phyloP scores from a whole-genome alignment of 2,888 invertebrate genomes.

The Stictocephala bisonia region DNA sequence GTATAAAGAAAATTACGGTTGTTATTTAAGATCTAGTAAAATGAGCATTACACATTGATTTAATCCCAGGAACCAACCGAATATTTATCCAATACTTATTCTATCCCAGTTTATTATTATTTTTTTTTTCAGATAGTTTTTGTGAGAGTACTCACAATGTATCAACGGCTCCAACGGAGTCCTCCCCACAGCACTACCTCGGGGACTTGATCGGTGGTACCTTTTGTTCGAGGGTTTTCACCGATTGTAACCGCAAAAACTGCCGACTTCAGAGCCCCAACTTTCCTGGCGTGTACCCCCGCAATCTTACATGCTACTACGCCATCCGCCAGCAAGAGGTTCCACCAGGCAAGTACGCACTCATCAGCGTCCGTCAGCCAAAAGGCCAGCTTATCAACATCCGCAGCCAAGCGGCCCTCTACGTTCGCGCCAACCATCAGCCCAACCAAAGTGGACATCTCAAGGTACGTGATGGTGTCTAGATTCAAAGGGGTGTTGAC shows the following conservation, averaged over 20 bases:
- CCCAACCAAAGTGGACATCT: constrained; percentile 67
- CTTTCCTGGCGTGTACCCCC: constrained; percentile 92
- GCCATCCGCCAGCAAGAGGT: constrained; percentile 75
- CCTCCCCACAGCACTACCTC: constrained; percentile 74
- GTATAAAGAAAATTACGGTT: no score
- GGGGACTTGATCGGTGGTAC: constrained; percentile 92
- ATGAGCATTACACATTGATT: no score
- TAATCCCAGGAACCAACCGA: no score
- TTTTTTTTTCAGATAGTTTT: no score
- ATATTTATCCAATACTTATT: no score
- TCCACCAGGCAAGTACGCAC: constrained; percentile 87
- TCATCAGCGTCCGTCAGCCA: constrained; percentile 86
- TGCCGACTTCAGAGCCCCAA: constrained; percentile 93
- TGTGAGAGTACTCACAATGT: no score
- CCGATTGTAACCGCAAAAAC: constrained; percentile 90
- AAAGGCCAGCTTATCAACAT: constrained; percentile 88
- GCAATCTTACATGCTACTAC: constrained; percentile 94
- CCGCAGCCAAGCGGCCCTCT: constrained; percentile 78
- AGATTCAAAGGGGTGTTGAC: not conserved
- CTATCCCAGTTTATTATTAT: no score
- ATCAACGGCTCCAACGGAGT: constrained; percentile 65
- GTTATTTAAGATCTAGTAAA: no score
- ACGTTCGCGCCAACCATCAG: constrained; percentile 69
- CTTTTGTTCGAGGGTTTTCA: constrained; percentile 92
- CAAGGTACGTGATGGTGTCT: constrained; percentile 61